Percentiles rank a stretch among this genome's conserved stretches.
Evolutionary conservation across 2,888 invertebrate genomes (phyloP).

Genomic region (Neuroscelio doddi): DNA sequence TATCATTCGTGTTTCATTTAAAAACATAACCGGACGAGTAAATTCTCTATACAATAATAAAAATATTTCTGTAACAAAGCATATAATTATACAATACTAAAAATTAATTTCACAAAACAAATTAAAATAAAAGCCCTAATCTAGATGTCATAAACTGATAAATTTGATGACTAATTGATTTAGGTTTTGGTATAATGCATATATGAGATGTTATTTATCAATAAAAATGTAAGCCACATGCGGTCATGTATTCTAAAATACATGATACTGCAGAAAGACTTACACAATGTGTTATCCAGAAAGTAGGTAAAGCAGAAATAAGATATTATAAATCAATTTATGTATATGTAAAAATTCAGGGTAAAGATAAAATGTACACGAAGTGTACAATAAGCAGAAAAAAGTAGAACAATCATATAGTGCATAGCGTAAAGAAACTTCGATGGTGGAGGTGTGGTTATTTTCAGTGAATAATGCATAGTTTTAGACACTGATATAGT

Average conservation of each 20-base stretch:
- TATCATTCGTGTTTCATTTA: no score
- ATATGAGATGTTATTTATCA: no score
- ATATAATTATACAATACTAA: no score
- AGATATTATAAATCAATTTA: constrained; percentile 48
- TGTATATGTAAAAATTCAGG: constrained; percentile 37
- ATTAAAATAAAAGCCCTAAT: no score
- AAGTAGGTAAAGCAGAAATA: constrained; percentile 59
- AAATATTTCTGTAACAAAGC: no score
- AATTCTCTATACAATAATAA: no score
- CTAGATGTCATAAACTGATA: no score
- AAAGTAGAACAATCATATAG: constrained; percentile 29
- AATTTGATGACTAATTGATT: background rate
- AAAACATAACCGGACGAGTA: no score
- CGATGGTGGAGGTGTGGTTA: constrained; percentile 35
- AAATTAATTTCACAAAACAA: no score
- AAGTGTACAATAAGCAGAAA: constrained; percentile 41
- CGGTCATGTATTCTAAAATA: constrained; percentile 3
- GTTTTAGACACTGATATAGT: constrained; percentile 25
- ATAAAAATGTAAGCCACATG: background rate
- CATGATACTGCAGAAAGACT: constrained; percentile 52
- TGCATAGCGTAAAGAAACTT: constrained; percentile 30
- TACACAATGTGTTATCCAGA: constrained; percentile 62
- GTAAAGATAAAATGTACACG: constrained; percentile 43
- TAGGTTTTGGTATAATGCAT: no score
- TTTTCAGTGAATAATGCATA: constrained; percentile 24